Evolutionary conservation across 2,797 vertebrate species (phyloP), one percentile per base, ranked within the genome.

Genomic region (Pseudocheirus occidentalis): DNA sequence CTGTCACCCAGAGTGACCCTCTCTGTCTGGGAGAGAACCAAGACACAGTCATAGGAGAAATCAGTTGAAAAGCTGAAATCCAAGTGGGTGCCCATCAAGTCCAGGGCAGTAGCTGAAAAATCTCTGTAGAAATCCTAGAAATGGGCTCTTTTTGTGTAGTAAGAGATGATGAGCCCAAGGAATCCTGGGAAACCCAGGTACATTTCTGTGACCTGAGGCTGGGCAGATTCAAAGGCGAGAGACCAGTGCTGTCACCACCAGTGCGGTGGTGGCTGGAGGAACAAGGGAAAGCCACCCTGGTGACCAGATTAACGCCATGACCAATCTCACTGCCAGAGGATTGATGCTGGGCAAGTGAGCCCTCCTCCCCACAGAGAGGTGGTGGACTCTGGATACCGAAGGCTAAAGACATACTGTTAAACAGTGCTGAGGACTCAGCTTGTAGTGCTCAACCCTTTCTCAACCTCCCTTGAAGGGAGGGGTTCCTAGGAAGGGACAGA

Each of bases 181-280:
- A 81, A 46, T 24, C 46, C 66, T 46, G 66, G n/a, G 66, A 81
- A 81, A 11, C 29, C 40, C 0, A 2, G 73, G 40, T 18, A 40
- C 24, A 46, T 21, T 10, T 40, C 18, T 27, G 13, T 46, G 73
- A 46, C 40, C 40, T 1, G 73, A 46, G 18, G n/a, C n/a, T 10
- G 0, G 16, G 18, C n/a, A 73, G 14, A 73, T 40, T 40, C 18
- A 40, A 34, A 40, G 66, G n/a, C 7, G 16, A 16, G 40, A 46
- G 66, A 81, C 9, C 1, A 10, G 9, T 9, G 21, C 24, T 46
- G n/a, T n/a, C n/a, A n/a, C n/a, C n/a, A n/a, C n/a, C n/a, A n/a
- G n/a, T n/a, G n/a, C n/a, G 2, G 0, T 1, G 0, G 4, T 46
- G 73, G n/a, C 40, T 2, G 11, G 73, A 21, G n/a, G 0, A 40